Percentiles rank a stretch among this genome's conserved stretches.
These are phyloP conservation scores for Theonella swinhoei DNA, from an alignment of 37 sponge, comb jelly and placozoan species.

Conservation along the genomic window DNA sequence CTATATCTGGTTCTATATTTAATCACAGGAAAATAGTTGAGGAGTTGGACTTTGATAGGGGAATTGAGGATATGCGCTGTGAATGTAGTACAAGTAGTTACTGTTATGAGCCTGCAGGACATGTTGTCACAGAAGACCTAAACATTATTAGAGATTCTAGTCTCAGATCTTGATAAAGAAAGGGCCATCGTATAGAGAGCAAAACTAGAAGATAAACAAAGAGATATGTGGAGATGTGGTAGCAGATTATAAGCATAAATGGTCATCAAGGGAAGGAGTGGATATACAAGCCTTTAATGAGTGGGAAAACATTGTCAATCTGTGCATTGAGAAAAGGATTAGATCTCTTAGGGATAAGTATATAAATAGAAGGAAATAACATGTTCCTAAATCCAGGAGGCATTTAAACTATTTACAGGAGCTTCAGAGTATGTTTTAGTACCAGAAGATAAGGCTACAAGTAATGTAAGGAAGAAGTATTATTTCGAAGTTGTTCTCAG, in stretches of 20 bases:
- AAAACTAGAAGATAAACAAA: background rate
- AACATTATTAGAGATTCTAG: too few species aligned
- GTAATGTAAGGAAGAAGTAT: background rate
- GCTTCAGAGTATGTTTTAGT: background rate
- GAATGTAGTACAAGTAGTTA: background rate
- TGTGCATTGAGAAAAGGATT: background rate
- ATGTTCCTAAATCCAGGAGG: background rate
- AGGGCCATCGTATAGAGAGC: background rate
- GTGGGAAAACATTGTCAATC: background rate
- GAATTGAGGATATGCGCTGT: too few species aligned
- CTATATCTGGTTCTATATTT: too few species aligned
- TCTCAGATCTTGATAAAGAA: background rate
- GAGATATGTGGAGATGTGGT: background rate
- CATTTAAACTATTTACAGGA: too few species aligned
- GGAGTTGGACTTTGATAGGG: too few species aligned
- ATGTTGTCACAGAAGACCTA: background rate
- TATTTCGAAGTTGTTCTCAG: background rate
- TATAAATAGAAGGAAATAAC: background rate
- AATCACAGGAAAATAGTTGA: too few species aligned
- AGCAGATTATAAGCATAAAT: background rate
- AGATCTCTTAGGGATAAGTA: background rate
- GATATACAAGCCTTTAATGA: background rate
- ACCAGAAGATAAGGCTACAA: background rate
- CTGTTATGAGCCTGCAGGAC: background rate
- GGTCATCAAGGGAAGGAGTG: background rate